Evolutionary conservation across 2,888 invertebrate genomes (phyloP).

Genomic region (Melieria crassipennis): DNA sequence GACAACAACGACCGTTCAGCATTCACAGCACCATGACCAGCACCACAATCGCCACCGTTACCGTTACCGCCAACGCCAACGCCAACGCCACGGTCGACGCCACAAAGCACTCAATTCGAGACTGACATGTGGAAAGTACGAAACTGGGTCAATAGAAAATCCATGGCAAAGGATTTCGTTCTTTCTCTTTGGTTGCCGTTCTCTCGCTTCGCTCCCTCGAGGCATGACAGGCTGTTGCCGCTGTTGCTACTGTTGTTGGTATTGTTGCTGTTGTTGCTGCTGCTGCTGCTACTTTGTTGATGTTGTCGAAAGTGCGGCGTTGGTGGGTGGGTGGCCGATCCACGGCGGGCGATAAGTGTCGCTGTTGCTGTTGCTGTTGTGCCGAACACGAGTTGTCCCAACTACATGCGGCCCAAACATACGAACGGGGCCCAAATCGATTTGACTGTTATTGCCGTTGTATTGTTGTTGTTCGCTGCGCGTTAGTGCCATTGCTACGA

Average conservation of each 20-base stretch:
- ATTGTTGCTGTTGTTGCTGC: conserved; percentile 19
- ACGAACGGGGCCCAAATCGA: too few species aligned
- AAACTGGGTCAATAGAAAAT: conserved; percentile 56
- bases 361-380: neutral
- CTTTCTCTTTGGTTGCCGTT: neutral
- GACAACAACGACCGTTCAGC: neutral
- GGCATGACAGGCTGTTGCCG: conserved; percentile 36
- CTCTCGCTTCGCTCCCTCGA: conserved; percentile 7
- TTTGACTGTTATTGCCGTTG: too few species aligned
- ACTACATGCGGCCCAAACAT: neutral
- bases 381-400: conserved; percentile 9
- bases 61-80: conserved; percentile 13
- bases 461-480: too few species aligned
- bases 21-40: conserved; percentile 7
- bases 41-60: conserved; percentile 1
- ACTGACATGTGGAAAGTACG: conserved; percentile 28
- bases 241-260: conserved; percentile 41
- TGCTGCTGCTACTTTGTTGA: neutral
- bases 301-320: neutral
- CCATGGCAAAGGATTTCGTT: conserved; percentile 49
- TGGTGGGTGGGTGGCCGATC: conserved; percentile 2
- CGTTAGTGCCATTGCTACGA: neutral
- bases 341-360: neutral
- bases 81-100: neutral
- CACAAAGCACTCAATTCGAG: conserved; percentile 3